Conservation (phyloP, 2,797 vertebrate species). For the Hoplostethus mediterraneus region DNA sequence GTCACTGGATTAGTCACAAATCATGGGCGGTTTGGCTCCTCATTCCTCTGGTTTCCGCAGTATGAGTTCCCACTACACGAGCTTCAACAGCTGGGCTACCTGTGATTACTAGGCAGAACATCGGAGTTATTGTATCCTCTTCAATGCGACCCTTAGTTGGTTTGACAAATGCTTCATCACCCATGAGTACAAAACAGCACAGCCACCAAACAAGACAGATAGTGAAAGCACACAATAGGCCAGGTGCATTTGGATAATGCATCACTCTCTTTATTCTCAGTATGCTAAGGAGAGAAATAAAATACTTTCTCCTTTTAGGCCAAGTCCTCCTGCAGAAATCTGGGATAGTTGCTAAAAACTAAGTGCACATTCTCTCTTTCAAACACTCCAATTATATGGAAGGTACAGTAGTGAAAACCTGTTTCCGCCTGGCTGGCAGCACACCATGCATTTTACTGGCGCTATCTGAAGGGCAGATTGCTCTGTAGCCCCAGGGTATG, state of each 20-base stretch:
- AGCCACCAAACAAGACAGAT: neutral
- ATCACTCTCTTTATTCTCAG: conserved; percentile 40
- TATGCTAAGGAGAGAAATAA: conserved; percentile 6
- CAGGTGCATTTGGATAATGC: conserved; percentile 42
- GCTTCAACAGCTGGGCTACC: conserved; percentile 19
- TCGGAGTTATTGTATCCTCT: neutral
- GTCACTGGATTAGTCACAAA: neutral
- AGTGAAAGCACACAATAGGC: neutral
- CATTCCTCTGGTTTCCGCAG: conserved; percentile 10
- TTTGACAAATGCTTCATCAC: conserved; percentile 27
- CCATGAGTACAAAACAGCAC: conserved; percentile 33
- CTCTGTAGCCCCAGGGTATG: conserved; percentile 20
- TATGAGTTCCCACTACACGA: conserved; percentile 14
- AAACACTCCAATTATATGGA: conserved; percentile 48
- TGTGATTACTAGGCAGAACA: conserved; percentile 12
- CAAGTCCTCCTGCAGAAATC: conserved; percentile 25
- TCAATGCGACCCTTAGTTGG: conserved; percentile 18
- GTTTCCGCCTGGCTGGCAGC: conserved; percentile 41
- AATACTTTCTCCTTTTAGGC: conserved; percentile 10
- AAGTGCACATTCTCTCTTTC: conserved; percentile 44
- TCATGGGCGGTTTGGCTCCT: conserved; percentile 28
- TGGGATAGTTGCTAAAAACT: conserved; percentile 20
- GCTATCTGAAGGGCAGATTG: conserved; percentile 34
- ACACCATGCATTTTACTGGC: conserved; percentile 30
- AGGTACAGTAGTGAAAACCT: conserved; percentile 29